A percentile compares a stretch with the other conserved stretches of the same genome.
Conservation (phyloP, 2,797 vertebrate genomes). For the Silurus lanzhouensis region DNA sequence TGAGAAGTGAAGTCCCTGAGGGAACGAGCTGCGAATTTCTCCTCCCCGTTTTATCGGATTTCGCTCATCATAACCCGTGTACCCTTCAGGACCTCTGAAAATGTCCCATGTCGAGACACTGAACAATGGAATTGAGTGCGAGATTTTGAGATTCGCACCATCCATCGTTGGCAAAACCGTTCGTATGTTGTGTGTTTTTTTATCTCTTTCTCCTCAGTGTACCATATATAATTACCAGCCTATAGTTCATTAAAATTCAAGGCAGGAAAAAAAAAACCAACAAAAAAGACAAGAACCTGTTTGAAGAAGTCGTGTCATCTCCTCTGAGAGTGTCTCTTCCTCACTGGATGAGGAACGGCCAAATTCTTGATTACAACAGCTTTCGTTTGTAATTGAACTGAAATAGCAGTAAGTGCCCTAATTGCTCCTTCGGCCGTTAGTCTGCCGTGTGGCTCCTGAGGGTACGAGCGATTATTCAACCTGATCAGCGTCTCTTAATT, state of each 20-base stretch:
- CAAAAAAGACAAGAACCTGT: not conserved
- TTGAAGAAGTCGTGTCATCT: constrained; percentile 40
- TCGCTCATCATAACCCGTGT: not conserved
- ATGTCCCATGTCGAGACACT: not conserved
- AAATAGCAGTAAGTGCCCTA: constrained; percentile 56
- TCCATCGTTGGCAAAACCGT: not conserved
- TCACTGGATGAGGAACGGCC: not conserved
- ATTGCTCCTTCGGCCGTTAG: constrained; percentile 55
- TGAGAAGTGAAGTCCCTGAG: not conserved
- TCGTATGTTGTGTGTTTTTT: not conserved
- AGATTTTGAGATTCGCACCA: no score
- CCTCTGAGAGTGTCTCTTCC: constrained; percentile 35
- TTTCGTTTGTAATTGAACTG: constrained; percentile 55
- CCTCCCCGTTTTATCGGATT: not conserved
- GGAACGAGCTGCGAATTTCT: not conserved
- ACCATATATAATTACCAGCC: not conserved
- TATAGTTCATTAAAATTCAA: not conserved
- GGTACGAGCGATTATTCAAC: constrained; percentile 53
- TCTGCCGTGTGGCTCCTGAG: constrained; percentile 49
- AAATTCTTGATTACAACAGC: constrained; percentile 51
- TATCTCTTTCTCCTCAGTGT: not conserved
- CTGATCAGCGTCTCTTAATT: constrained; percentile 53
- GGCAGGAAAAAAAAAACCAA: not conserved
- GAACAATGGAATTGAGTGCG: not conserved
- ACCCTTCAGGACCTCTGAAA: not conserved